Evolutionary conservation across 2,113 vertebrate genomes (phyloP), one percentile per base, ranked within the genome.

Genomic region (Elephas maximus): DNA sequence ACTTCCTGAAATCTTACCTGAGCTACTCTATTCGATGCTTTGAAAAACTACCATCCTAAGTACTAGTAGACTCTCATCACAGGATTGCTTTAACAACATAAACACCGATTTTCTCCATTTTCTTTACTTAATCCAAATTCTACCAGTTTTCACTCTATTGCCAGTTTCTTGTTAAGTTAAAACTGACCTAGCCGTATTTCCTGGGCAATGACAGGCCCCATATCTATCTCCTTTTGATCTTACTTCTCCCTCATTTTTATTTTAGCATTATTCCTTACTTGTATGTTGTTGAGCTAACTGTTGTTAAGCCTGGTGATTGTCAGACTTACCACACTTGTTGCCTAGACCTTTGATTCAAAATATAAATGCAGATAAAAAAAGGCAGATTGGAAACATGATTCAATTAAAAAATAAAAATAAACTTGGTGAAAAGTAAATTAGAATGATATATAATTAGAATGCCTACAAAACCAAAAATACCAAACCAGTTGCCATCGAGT

Each of bases 301-400:
- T 78, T 85, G 14, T 81, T 24, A 77, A 71, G n/a, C 6, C 12
- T 53, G 28, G 18, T 53, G 44, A 41, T 28, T 63, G 12, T 53
- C 41, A 60, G 1, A 33, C 21, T 77, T 48, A 6, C 8, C 18
- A 62, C 18, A 12, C 21, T 23, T n/a, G 12, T 9, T 45, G 5
- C 0, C 0, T 17, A 33, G 23, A 23, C 6, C 60, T 62, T 24
- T 91, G 86, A 96, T 96, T 97, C 96, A 86, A 96, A 88, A 93
- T 85, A 91, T 91, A 97, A 96, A 78, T 96, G 62, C 93, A 97
- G 96, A 94, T 91, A 93, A 91, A 62, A 62, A 62, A 62, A 51
- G 14, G n/a, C 33, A 33, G 82, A 88, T 94, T 84, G 57, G 48
- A 95, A 91, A 83, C 44, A 71, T 93, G 94, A 97, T 97, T 96